These are phyloP conservation scores for Loripinus fragilis DNA, from an alignment of 2,888 invertebrate genomes.

Conservation along the genomic window DNA sequence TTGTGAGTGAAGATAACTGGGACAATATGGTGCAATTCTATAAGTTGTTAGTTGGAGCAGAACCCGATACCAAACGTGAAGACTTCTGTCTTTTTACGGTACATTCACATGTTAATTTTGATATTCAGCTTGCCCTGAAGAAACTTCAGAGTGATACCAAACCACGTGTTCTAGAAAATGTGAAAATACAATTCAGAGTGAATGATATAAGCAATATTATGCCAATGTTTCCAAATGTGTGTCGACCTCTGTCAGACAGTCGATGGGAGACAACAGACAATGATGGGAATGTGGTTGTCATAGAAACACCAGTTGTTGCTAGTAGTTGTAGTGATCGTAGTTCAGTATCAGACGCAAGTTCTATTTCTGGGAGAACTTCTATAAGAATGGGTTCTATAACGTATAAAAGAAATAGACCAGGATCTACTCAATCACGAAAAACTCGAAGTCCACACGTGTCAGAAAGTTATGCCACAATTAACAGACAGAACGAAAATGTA, in stretches of 20 bases:
- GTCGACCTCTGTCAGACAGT: slow-evolving; percentile 73
- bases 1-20: slow-evolving; percentile 75
- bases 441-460: neutral
- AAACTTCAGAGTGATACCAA: slow-evolving; percentile 63
- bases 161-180: slow-evolving; percentile 64
- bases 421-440: neutral
- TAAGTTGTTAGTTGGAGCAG: slow-evolving; percentile 70
- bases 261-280: slow-evolving; percentile 78
- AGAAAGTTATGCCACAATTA: neutral
- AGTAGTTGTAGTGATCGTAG: slow-evolving; percentile 43
- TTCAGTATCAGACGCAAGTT: slow-evolving; percentile 50
- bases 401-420: neutral
- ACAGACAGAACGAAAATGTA: neutral
- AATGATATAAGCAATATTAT: slow-evolving; percentile 75
- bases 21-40: slow-evolving; percentile 76
- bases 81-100: slow-evolving; percentile 79
- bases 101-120: slow-evolving; percentile 68
- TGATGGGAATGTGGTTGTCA: slow-evolving; percentile 75
- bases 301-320: slow-evolving; percentile 60
- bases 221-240: slow-evolving; percentile 76
- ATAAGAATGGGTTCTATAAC: slow-evolving; percentile 4
- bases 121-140: slow-evolving; percentile 78
- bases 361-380: slow-evolving; percentile 44
- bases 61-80: slow-evolving; percentile 71
- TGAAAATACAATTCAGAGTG: slow-evolving; percentile 72